Base-by-base conservation (phyloP, 2,113 vertebrate genomes). In the Engraulis encrasicolus region DNA sequence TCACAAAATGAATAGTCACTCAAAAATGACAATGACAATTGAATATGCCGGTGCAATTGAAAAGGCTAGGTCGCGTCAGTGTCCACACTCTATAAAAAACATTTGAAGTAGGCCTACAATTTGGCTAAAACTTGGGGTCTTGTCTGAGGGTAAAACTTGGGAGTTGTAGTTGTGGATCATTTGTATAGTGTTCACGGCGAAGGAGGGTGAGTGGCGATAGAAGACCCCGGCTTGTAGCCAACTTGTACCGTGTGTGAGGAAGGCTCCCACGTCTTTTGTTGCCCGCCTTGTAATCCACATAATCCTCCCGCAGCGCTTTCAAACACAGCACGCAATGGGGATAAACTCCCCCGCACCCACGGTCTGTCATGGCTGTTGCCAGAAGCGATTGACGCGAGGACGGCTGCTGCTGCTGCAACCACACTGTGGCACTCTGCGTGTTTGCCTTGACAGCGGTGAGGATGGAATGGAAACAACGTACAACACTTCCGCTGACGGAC, bases 401-500 rank as follows among this genome's bases (percentile, higher is more conserved):
- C n/a, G n/a, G n/a, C n/a, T n/a, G n/a, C n/a, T n/a, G n/a, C n/a
- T n/a, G n/a, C n/a, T n/a, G n/a, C n/a, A n/a, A n/a, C 17, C 31
- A 31, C 66, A 36, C 66, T 17, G 50, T 61, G 15, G 50, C 36
- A 78, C 45, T 79, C 17, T 48, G 61, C 18, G 40, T 38, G 19
- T 52, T 23, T 34, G 15, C n/a, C n/a, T n/a, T n/a, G n/a, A n/a
- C n/a, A n/a, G n/a, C n/a, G n/a, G n/a, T 12, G 50, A 14, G 17
- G 50, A 18, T 58, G 54, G 20, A 7, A 23, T 81, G 31, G 66
- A 74, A 74, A 49, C 78, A 81, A 86, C 27, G 78, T 49, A 48
- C n/a, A n/a, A n/a, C 91, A 92, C 94, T 93, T 93, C 92, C 90
- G 92, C 94, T 58, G 54, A 20, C 66, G 66, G 66, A n/a, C 31